Evolutionary conservation across 2,888 invertebrate species (phyloP).

Genomic region (Seira musarum): DNA sequence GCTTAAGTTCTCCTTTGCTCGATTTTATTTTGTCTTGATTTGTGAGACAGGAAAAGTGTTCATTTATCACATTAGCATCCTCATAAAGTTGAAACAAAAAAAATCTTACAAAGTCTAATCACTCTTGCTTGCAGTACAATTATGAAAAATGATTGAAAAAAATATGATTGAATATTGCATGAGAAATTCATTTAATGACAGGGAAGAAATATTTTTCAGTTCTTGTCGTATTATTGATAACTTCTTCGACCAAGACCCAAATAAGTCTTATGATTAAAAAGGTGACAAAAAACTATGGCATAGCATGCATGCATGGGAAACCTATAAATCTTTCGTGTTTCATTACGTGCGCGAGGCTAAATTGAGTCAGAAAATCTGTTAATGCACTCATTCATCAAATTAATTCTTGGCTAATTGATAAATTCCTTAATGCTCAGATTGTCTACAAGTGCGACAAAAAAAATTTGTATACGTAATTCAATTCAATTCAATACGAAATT

Average conservation of each 20-base stretch:
- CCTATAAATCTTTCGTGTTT: background rate
- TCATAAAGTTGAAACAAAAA: too few relatives aligned
- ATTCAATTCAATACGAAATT: background rate
- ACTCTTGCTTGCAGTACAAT: too few relatives aligned
- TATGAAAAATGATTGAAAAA: too few relatives aligned
- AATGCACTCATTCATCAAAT: too few relatives aligned
- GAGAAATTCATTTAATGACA: constrained; percentile 12
- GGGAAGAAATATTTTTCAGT: constrained; percentile 1
- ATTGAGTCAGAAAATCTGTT: too few relatives aligned
- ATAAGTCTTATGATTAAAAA: constrained; percentile 3
- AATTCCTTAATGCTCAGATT: background rate
- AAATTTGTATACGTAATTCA: background rate
- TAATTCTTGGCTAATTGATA: background rate
- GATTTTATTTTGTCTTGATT: too few relatives aligned
- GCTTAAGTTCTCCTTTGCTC: too few relatives aligned
- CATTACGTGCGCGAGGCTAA: background rate
- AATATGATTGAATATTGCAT: background rate
- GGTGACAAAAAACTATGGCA: constrained; percentile 22
- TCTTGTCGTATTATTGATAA: background rate
- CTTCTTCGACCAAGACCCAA: constrained; percentile 33
- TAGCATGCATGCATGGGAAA: constrained; percentile 13
- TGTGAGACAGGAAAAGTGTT: too few relatives aligned
- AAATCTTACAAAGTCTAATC: too few relatives aligned
- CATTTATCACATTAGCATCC: too few relatives aligned
- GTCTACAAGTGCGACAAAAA: too few relatives aligned